Evolutionary conservation across 2,797 vertebrate species (phyloP), one percentile per base, ranked within the genome.

Genomic region (Trachops cirrhosus): DNA sequence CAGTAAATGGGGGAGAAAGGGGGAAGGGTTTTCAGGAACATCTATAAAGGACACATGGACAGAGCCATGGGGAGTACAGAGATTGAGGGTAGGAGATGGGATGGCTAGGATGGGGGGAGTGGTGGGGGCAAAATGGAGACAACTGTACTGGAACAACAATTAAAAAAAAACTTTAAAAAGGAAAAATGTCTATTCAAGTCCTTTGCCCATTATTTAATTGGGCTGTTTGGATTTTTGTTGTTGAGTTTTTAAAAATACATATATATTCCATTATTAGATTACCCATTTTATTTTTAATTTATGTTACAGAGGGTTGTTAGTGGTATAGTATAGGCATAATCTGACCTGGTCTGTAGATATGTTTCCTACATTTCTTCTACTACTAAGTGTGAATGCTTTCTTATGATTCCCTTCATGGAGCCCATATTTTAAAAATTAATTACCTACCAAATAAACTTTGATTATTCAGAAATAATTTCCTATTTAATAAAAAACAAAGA

Each of bases 211-310:
- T 91, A 82, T 75, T 89, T 10, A 68, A 94, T 89, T 89, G 78
- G 9, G 50, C 71, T 48, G 32, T 82, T 48, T 83, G 73, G 16
- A 1, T 74, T 84, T 89, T 77, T 68, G 9, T 77, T 77, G n/a
- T 85, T 87, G 26, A 75, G 50, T 67, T 68, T 68, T 89, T n/a
- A 39, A 37, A 78, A 26, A 75, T 19, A 54, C 50, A 59, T 62
- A 54, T 37, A 11, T 84, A 75, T 85, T 70, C 64, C 18, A 1
- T 64, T 59, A 37, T 54, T 39, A 84, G 24, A 79, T 73, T 89
- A 54, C 26, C 11, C n/a, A 59, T 68, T 71, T 92, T 48, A 79
- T 73, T 94, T 94, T 82, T 90, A 87, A 86, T 71, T 90, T 24
- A 9, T 89, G 21, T 83, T 86, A 44, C 26, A 90, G 70, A 90